Conservation (phyloP, 2,113 vertebrate species). For the Thinocorus orbignyianus region DNA sequence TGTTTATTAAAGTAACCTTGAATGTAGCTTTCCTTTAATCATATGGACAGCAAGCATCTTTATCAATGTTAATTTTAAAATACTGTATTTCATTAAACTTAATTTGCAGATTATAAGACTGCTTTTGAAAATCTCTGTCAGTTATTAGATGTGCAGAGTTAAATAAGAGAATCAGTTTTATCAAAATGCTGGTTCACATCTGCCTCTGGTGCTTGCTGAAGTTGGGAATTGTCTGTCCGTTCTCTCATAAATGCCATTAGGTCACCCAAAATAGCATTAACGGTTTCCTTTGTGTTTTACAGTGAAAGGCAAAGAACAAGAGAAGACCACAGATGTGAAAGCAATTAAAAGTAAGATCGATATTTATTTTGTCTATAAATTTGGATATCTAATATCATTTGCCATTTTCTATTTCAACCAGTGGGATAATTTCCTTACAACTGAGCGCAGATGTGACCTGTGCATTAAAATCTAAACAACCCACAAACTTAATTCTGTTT, state of each 20-base stretch:
- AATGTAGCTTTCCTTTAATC: neutral
- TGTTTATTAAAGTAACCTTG: neutral
- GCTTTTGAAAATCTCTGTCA: neutral
- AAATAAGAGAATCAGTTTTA: neutral
- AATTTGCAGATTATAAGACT: neutral
- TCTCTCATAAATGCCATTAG: neutral
- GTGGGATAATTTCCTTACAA: neutral
- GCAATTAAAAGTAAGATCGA: slow-evolving; percentile 83
- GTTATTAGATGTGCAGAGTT: neutral
- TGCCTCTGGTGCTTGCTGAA: neutral
- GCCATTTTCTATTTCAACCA: neutral
- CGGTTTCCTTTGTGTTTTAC: slow-evolving; percentile 60
- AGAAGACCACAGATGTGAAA: slow-evolving; percentile 85
- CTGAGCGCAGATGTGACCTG: neutral
- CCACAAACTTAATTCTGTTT: neutral
- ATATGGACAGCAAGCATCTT: neutral
- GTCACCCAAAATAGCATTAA: slow-evolving; percentile 7
- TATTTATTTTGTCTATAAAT: neutral
- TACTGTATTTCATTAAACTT: neutral
- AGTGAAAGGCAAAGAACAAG: slow-evolving; percentile 95
- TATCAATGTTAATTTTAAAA: neutral
- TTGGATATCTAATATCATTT: neutral
- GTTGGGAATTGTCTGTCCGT: neutral
- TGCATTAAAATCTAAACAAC: neutral
- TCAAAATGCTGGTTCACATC: neutral